phyloP scores from a whole-genome alignment of 2,797 vertebrate species.

The Parauchenoglanis ngamensis region DNA sequence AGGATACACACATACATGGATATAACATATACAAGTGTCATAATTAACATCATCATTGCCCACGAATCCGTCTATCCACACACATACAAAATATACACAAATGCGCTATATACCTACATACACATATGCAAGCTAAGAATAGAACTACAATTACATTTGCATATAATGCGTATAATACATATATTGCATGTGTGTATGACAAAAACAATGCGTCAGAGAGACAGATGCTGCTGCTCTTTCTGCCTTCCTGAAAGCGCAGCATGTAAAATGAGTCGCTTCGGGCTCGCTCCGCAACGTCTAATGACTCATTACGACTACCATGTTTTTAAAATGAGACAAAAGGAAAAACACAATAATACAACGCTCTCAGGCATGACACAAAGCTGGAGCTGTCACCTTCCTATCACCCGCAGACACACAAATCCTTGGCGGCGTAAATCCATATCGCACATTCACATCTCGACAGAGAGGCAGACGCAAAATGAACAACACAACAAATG shows the following conservation, averaged over 20 bases:
- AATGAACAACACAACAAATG: neutral
- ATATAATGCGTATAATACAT: conserved; percentile 2
- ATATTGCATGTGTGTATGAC: conserved; percentile 8
- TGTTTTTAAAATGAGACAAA: conserved; percentile 37
- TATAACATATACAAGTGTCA: neutral
- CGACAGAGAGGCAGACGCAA: neutral
- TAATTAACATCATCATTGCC: neutral
- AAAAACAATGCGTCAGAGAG: conserved; percentile 5
- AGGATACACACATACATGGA: neutral
- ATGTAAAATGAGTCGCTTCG: conserved; percentile 37
- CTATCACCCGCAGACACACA: neutral
- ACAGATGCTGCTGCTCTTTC: conserved; percentile 24
- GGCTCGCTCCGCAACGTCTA: conserved; percentile 25
- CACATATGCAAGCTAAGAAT: neutral
- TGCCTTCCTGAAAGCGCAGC: conserved; percentile 4
- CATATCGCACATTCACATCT: conserved; percentile 1
- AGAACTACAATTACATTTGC: neutral
- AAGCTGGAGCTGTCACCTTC: neutral
- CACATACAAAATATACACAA: neutral
- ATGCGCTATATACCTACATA: neutral
- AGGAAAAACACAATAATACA: conserved; percentile 4
- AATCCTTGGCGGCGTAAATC: neutral
- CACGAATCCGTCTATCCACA: neutral
- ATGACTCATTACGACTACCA: conserved; percentile 33
- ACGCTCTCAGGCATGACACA: conserved; percentile 5